phyloP scores from a whole-genome alignment of 2,113 vertebrate species.

The Ursus arctos region DNA sequence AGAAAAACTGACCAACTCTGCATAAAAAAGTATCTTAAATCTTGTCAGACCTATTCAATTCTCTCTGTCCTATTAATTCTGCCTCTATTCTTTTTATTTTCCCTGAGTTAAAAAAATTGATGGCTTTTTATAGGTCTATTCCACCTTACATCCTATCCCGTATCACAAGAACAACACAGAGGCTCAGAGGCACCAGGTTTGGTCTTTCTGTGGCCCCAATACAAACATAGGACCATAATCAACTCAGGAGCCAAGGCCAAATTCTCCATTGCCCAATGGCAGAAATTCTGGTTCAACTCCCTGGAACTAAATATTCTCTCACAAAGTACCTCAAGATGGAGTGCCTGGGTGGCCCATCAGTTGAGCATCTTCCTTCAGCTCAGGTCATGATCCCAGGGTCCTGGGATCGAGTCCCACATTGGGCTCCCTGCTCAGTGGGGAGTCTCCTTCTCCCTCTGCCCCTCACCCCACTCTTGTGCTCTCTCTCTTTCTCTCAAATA shows the following conservation, averaged over 20 bases:
- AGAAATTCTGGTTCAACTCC: neutral
- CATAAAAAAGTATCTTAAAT: constrained; percentile 36
- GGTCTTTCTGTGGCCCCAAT: neutral
- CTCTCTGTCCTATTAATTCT: constrained; percentile 35
- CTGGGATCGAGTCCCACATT: neutral
- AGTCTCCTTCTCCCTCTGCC: neutral
- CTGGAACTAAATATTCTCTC: neutral
- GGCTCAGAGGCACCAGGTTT: neutral
- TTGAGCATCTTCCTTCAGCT: neutral
- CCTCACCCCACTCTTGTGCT: neutral
- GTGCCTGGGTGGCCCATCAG: neutral
- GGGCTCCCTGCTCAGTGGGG: neutral
- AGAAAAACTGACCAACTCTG: neutral
- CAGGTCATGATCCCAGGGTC: neutral
- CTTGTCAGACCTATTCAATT: constrained; percentile 20
- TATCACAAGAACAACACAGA: neutral
- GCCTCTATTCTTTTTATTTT: neutral
- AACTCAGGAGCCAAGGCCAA: neutral
- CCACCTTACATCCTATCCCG: neutral
- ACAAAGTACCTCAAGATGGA: neutral
- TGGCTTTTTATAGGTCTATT: neutral
- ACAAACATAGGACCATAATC: neutral
- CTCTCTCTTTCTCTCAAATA: neutral
- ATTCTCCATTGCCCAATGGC: neutral
- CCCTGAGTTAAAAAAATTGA: neutral